Evolutionary conservation across 2,113 vertebrate species (phyloP), one percentile per base, ranked within the genome.

Genomic region (Eclectus roratus): DNA sequence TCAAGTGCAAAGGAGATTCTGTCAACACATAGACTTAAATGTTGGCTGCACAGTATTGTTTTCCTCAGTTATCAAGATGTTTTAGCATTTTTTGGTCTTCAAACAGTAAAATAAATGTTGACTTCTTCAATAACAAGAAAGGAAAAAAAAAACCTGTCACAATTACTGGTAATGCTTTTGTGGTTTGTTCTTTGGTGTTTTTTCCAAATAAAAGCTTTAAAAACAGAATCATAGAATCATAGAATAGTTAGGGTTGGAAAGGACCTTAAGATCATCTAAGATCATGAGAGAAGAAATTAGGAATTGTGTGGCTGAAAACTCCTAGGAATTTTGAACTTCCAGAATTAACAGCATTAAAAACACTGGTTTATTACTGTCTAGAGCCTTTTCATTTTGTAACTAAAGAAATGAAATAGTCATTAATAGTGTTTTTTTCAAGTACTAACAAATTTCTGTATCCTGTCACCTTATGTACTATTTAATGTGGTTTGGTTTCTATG

Each of bases 61-160:
- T 96, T 91, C 78, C 53, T 95, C 83, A 78, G 71, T 89, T 95
- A 85, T 91, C 91, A 91, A 28, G 93, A 61, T 87, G 77, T 85
- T 96, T 95, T 64, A 73, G 85, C 49, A 21, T 43, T 93, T 95
- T 88, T 95, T 95, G 55, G 85, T 96, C 78, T 91, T 89, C 88
- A 85, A 83, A 58, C 64, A 89, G 80, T 83, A 73, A 91, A 95
- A 94, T 92, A 95, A 87, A 80, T 72, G 63, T 90, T 86, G 37
- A 78, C 43, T 77, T 74, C 69, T 86, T 76, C 74, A 39, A 64
- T 90, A 94, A 74, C 49, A 92, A 81, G 87, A 73, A 68, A 71
- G 31, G 56, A 80, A 55, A 65, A 39, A 28, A 78, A 83, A n/a
- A n/a, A 5, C 37, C 86, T 91, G 64, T 72, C 88, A 89, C 56